Evolutionary conservation across 2,797 vertebrate species (phyloP), one percentile per base, ranked within the genome.

Genomic region (Siniperca scherzeri): DNA sequence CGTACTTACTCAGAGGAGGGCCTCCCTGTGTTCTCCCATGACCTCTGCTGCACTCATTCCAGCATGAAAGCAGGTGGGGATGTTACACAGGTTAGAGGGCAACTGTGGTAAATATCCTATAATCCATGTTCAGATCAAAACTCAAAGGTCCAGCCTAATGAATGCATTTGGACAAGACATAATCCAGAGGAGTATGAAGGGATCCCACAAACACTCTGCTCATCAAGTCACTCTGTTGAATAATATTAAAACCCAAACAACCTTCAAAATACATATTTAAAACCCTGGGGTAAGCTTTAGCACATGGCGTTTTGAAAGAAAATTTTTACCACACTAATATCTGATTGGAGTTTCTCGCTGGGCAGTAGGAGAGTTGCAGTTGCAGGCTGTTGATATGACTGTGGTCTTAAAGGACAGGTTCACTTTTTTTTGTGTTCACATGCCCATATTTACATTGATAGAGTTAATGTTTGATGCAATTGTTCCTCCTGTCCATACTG

Each of bases 211-310:
- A 87, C 75, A 77, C 74, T 74, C 57, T 2, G 65, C 82, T 90
- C 83, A 90, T 89, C 81, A 89, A 86, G 78, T 83, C 75, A 69
- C 85, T 81, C 62, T 74, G 80, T 66, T 86, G 83, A 91, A 92
- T 89, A 60, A 83, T 62, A 91, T 91, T 91, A 90, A 92, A 90
- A 85, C 65, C 79, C 62, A 89, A 87, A 91, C 74, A 92, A 89
- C 87, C 84, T 86, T 88, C 81, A 89, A 87, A 90, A 89, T 90
- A 80, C 87, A 89, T 88, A 87, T 91, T 89, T 84, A 88, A 91
- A 89, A 77, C 87, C 81, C 84, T 8, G 53, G 82, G 66, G 79
- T 65, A 22, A 76, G 77, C 69, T 82, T 87, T 68, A 71, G 69
- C 83, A 80, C 74, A 46, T 44, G 42, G 52, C 65, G 66, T 77